Evolutionary conservation across 2,797 vertebrate species (phyloP).

Genomic region (Emys orbicularis): DNA sequence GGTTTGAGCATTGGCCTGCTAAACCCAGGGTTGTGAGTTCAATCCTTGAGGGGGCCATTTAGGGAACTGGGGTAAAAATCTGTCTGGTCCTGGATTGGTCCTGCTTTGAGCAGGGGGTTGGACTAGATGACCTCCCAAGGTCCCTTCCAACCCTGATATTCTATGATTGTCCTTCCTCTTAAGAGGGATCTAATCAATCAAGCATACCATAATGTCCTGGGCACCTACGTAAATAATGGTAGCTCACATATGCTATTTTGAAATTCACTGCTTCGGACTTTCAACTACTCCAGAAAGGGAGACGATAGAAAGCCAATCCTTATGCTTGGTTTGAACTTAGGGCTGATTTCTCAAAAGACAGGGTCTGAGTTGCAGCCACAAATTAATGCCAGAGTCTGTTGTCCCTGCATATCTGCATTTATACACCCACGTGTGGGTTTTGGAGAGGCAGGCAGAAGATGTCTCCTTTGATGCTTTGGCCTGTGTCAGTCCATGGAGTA

Average conservation of each 20-base stretch:
- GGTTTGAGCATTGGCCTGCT: too few species aligned
- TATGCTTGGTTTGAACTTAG: not conserved
- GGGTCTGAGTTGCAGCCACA: not conserved
- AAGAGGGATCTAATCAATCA: not conserved
- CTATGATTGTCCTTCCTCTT: not conserved
- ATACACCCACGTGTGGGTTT: not conserved
- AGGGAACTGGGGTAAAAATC: too few species aligned
- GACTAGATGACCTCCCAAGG: too few species aligned
- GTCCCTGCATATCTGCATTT: not conserved
- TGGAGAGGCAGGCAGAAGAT: not conserved
- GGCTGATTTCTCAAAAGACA: not conserved
- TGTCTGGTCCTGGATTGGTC: too few species aligned
- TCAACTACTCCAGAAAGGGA: not conserved
- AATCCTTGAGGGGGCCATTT: too few species aligned
- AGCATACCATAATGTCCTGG: not conserved
- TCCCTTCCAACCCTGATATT: too few species aligned
- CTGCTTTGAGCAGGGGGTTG: too few species aligned
- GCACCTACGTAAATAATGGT: not conserved
- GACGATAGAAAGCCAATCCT: not conserved
- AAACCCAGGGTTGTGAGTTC: too few species aligned
- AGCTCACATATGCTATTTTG: too few species aligned
- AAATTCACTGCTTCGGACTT: not conserved
- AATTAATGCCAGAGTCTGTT: not conserved
- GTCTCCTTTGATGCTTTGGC: not conserved
- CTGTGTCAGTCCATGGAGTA: not conserved